Evolutionary conservation across 2,888 invertebrate species (phyloP).

Genomic region (Macrosoma leucophasiata): DNA sequence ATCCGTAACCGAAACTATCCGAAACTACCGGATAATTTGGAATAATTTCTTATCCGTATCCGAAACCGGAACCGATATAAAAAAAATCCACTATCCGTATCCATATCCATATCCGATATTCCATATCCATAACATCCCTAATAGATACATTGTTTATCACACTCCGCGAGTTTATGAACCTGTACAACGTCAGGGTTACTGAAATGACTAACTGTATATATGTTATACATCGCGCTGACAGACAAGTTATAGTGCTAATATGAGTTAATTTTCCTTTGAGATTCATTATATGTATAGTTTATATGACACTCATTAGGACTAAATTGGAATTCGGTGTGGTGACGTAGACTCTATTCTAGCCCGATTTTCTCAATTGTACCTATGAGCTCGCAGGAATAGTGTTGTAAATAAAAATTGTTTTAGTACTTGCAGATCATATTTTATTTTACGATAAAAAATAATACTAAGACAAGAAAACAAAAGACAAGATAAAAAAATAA

Average conservation of each 20-base stretch:
- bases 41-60: too few relatives aligned
- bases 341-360: background rate
- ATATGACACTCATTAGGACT: background rate
- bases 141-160: constrained; percentile 1
- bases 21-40: too few relatives aligned
- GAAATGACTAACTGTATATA: constrained; percentile 2
- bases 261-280: background rate
- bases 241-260: background rate
- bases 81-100: too few relatives aligned
- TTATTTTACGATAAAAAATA: background rate
- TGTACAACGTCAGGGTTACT: constrained; percentile 2
- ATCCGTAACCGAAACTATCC: too few relatives aligned
- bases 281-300: background rate
- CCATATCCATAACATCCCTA: too few relatives aligned
- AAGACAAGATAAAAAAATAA: too few relatives aligned
- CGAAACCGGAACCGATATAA: too few relatives aligned
- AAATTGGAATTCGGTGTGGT: background rate
- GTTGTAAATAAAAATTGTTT: constrained; percentile 2
- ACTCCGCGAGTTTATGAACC: constrained; percentile 1
- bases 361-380: background rate
- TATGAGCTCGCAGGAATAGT: background rate
- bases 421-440: too few relatives aligned
- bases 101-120: too few relatives aligned
- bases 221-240: background rate
- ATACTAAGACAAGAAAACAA: too few relatives aligned